Base-by-base conservation (phyloP, 2,797 vertebrate genomes). In the Psittacula echo region DNA sequence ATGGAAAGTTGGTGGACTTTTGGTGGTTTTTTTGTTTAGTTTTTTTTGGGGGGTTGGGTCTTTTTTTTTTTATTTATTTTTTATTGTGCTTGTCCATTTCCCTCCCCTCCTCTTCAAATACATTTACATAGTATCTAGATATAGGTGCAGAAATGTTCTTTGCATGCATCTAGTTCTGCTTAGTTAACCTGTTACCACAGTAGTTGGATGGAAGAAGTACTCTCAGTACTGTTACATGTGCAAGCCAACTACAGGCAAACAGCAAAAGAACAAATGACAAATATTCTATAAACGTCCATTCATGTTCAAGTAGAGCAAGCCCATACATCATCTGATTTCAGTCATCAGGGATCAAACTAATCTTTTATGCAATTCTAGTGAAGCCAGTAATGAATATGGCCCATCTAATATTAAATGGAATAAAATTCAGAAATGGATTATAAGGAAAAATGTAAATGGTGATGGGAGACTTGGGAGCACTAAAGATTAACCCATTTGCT, bases 401-500 rank as follows among this genome's bases (percentile, higher is more conserved):
- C 23, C 9, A 53, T 50, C 45, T 92, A 77, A 74, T 89, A 80
- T n/a, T 76, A 79, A 89, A 62, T 48, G 27, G 26, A 77, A 91
- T 83, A 78, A 77, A 64, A 83, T 6, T 70, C 15, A 51, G 27
- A 45, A 85, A 47, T 65, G 32, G 10, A 65, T 91, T 77, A 21
- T 68, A 61, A 80, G 34, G 29, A 87, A 72, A 21, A 87, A 50
- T 32, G 8, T 91, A 83, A 89, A 68, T 85, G 34, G 37, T 48
- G 23, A 41, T 68, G 13, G 32, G 53, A 89, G 24, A 41, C 22
- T 77, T 91, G 45, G 30, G 34, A 76, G 22, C 0, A 0, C 44
- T 82, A 54, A 82, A 92, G 47, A 68, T 87, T 74, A 83, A 74
- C 7, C n/a, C n/a, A 65, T 92, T 87, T 92, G 32, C 82, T 89